These are phyloP conservation scores for Euura lappo DNA, from an alignment of 1,140 invertebrate genomes.

Conservation along the genomic window DNA sequence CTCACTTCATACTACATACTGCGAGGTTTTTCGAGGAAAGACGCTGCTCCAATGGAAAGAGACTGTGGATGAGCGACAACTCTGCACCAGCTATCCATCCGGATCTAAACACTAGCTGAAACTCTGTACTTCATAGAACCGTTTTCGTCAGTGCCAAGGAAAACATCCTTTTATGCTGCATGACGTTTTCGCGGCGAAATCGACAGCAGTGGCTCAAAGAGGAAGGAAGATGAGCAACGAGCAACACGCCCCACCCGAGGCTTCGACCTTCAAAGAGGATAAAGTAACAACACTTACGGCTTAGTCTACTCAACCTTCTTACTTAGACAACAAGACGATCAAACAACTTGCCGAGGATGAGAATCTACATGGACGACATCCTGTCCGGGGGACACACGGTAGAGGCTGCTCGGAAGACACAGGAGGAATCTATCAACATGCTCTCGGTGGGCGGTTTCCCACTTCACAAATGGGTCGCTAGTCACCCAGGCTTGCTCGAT, in stretches of 20 bases:
- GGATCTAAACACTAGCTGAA: slow-evolving; percentile 1
- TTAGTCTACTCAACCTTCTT: slow-evolving; percentile 40
- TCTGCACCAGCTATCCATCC: slow-evolving; percentile 24
- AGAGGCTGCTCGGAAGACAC: slow-evolving; percentile 24
- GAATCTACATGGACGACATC: slow-evolving; percentile 40
- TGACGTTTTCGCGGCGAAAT: not conserved
- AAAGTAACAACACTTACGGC: slow-evolving; percentile 41
- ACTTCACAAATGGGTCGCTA: slow-evolving; percentile 40
- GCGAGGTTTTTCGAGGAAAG: slow-evolving; percentile 17
- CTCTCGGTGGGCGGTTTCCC: slow-evolving; percentile 32
- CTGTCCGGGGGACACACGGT: slow-evolving; percentile 31
- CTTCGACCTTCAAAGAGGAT: not conserved
- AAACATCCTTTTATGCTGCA: slow-evolving; percentile 20
- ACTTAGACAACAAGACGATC: slow-evolving; percentile 33
- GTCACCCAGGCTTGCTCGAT: too few relatives aligned
- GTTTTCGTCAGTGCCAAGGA: slow-evolving; percentile 20
- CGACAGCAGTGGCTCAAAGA: not conserved
- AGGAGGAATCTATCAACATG: slow-evolving; percentile 32
- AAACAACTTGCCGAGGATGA: slow-evolving; percentile 38
- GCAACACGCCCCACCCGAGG: not conserved
- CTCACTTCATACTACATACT: slow-evolving; percentile 21
- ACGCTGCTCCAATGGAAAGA: slow-evolving; percentile 19
- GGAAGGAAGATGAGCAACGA: not conserved
- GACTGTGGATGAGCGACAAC: slow-evolving; percentile 12
- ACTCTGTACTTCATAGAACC: slow-evolving; percentile 9